Evolutionary conservation across 2,797 vertebrate species (phyloP).

Genomic region (Carcharodon carcharias): DNA sequence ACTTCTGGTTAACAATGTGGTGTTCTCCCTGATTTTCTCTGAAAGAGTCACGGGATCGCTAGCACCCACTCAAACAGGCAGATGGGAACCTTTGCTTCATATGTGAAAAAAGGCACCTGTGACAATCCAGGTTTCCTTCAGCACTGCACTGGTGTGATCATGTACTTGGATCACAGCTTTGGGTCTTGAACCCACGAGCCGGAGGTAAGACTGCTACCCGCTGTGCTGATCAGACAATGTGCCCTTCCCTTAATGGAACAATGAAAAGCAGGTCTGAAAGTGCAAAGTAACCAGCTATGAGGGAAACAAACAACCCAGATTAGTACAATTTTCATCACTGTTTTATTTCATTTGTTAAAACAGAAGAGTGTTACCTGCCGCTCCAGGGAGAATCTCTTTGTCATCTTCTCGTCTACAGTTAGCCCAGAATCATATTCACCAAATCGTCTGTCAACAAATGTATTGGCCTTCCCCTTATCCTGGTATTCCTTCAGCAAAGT

Average conservation of each 20-base stretch:
- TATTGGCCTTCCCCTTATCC: conserved; percentile 70
- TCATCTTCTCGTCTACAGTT: conserved; percentile 85
- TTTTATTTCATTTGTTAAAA: not conserved
- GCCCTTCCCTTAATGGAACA: not conserved
- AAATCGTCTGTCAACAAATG: conserved; percentile 79
- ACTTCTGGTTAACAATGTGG: not conserved
- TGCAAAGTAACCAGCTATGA: not conserved
- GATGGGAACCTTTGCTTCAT: not conserved
- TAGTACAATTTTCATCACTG: too few relatives aligned
- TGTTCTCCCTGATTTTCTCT: not conserved
- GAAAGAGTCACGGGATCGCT: not conserved
- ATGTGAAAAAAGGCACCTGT: not conserved
- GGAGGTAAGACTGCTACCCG: not conserved
- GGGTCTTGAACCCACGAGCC: not conserved
- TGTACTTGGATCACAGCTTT: not conserved
- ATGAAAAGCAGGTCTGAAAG: not conserved
- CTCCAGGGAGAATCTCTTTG: conserved; percentile 82
- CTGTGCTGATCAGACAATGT: not conserved
- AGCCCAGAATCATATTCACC: conserved; percentile 80
- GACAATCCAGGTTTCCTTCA: not conserved
- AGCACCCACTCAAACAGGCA: not conserved
- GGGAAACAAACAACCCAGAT: not conserved
- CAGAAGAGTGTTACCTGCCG: conserved; percentile 68
- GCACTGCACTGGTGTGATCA: not conserved
- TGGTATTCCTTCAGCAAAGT: conserved; percentile 87